phyloP scores from a whole-genome alignment of 2,888 invertebrate genomes.

The Rhorus exstirpatorius region DNA sequence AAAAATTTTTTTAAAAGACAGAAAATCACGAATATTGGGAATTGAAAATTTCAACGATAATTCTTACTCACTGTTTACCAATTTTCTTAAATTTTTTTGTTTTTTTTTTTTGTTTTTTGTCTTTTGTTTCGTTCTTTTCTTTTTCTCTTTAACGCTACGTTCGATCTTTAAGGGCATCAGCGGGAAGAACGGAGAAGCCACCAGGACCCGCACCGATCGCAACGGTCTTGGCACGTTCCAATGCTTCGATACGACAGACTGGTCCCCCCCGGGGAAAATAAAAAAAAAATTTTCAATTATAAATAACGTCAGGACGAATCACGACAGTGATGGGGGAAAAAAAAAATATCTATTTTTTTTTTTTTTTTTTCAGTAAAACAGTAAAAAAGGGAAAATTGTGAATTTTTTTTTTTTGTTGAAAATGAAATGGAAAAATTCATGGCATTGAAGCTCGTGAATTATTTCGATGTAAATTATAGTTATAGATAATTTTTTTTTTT shows the following conservation, averaged over 20 bases:
- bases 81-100: slow-evolving; percentile 68
- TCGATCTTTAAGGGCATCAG: slow-evolving; percentile 80
- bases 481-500: too few species aligned
- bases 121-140: too few species aligned
- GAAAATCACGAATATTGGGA: slow-evolving; percentile 56
- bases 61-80: slow-evolving; percentile 83
- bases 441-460: too few species aligned
- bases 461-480: too few species aligned
- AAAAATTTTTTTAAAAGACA: too few species aligned
- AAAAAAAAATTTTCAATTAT: slow-evolving; percentile 77
- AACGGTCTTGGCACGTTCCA: slow-evolving; percentile 81
- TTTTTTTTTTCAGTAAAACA: too few species aligned
- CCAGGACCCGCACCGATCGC: slow-evolving; percentile 81
- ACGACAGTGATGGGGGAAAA: neutral
- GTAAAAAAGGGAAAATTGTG: too few species aligned
- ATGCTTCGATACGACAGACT: slow-evolving; percentile 83
- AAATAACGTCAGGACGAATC: slow-evolving; percentile 16
- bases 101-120: slow-evolving; percentile 16
- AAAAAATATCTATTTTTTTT: too few species aligned
- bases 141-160: slow-evolving; percentile 74
- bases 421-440: too few species aligned
- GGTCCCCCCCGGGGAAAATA: slow-evolving; percentile 75
- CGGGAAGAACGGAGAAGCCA: slow-evolving; percentile 80
- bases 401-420: too few species aligned
- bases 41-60: slow-evolving; percentile 52